Base-by-base conservation (phyloP, 92 coral and sea anemone species). In the Bergia puertoricense region DNA sequence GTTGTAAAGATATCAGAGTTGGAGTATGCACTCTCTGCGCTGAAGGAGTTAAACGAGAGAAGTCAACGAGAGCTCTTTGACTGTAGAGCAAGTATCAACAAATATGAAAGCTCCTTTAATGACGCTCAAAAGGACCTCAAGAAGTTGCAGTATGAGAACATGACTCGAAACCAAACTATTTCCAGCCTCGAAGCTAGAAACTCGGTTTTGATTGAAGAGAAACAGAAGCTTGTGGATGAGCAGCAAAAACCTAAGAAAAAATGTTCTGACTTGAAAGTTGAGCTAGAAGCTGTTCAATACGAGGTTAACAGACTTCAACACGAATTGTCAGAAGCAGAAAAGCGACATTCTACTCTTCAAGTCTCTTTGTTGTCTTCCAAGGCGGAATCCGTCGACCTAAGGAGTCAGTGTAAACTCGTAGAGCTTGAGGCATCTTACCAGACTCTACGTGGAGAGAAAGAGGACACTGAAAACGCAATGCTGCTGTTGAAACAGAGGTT, bases 381-480 rank as follows among this genome's bases (percentile, higher is more conserved):
- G 74, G 40, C 16, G 46, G 85, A 81, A 39, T 39, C 48, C 6
- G 36, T 40, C 14, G 73, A 81, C 72, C 16, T 85, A 46, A 90
- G 80, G 82, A 86, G 77, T 76, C 85, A 90, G 43, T 81, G 72
- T 20, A 81, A 81, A 14, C 38, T 81, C 9, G 36, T 81, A 81
- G 87, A 90, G 87, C 81, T 90, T 1, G 80, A 86, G 46, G 73
- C 69, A 41, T 57, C 86, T 57, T 90, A 79, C 41, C 76, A 86
- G 40, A 90, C 86, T 22, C 62, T 90, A 46, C 82, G 71, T 10
- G 85, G 89, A 38, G 92, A 90, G 72, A 88, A 90, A 48, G 92
- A 90, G 23, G 92, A 90, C 41, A 90, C 90, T 16, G 89, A 90
- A 74, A 80, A 86, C 40, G 38, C 74, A 6, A 39, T 90, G 66